Evolutionary conservation across 2,888 invertebrate genomes (phyloP).

Genomic region (Leptura quadrifasciata): DNA sequence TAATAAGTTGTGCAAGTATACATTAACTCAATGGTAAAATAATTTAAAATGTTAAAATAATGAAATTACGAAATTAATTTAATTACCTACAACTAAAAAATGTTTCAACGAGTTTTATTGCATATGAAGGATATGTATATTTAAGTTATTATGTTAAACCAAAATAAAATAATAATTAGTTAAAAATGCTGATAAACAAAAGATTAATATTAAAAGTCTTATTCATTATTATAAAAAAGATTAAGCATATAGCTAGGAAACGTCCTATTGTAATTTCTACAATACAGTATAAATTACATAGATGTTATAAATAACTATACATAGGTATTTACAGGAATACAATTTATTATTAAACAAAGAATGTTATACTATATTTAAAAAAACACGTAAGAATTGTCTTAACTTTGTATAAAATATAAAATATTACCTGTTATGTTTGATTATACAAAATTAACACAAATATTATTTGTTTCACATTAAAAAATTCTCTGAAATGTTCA

Average conservation of each 20-base stretch:
- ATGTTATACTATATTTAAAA: slow-evolving; percentile 42
- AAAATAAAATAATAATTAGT: slow-evolving; percentile 18
- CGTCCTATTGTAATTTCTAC: slow-evolving; percentile 62
- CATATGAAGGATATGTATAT: slow-evolving; percentile 67
- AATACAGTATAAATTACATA: slow-evolving; percentile 64
- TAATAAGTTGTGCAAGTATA: slow-evolving; percentile 9
- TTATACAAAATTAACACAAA: slow-evolving; percentile 44
- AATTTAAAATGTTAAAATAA: slow-evolving; percentile 42
- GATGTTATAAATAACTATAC: slow-evolving; percentile 72
- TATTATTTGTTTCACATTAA: slow-evolving; percentile 37
- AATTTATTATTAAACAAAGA: slow-evolving; percentile 54
- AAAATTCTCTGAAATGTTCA: slow-evolving; percentile 49
- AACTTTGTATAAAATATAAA: slow-evolving; percentile 17
- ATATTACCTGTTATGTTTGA: neutral
- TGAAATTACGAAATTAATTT: slow-evolving; percentile 21
- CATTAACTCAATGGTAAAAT: neutral
- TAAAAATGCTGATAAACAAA: slow-evolving; percentile 25
- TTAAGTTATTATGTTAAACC: slow-evolving; percentile 54
- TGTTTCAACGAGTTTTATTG: slow-evolving; percentile 61
- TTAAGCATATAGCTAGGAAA: slow-evolving; percentile 61
- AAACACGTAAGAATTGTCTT: slow-evolving; percentile 9
- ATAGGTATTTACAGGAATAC: slow-evolving; percentile 73
- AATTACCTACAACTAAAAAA: slow-evolving; percentile 7
- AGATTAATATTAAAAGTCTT: slow-evolving; percentile 36
- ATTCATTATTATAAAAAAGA: slow-evolving; percentile 51